Conservation (phyloP, 2,113 vertebrate genomes). For the Lasiurus cinereus region DNA sequence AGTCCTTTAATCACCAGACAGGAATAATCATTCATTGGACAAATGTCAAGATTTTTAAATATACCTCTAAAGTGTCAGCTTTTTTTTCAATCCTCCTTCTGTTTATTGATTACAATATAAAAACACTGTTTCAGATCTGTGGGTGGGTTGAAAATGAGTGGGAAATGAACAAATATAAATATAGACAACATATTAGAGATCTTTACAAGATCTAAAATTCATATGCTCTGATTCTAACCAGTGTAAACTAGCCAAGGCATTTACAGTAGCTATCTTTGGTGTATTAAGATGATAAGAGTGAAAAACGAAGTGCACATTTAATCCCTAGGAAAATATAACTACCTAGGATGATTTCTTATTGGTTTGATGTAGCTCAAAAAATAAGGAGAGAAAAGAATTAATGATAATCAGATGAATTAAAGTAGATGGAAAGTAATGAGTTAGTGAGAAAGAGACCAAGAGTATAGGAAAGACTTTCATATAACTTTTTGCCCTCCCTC, state of each 20-base stretch:
- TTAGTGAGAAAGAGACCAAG: neutral
- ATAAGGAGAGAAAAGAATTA: neutral
- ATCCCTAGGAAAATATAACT: neutral
- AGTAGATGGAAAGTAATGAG: neutral
- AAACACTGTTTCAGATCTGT: neutral
- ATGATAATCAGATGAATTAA: neutral
- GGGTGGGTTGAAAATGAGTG: neutral
- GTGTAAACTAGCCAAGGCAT: neutral
- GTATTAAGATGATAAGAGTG: neutral
- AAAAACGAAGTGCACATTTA: conserved; percentile 9
- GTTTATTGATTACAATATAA: neutral
- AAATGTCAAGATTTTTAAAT: neutral
- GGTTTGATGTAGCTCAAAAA: neutral
- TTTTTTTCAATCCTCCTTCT: neutral
- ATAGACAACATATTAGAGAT: neutral
- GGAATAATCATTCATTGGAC: neutral
- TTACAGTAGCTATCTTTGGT: neutral
- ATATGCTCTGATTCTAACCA: neutral
- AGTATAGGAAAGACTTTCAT: neutral
- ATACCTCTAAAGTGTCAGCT: neutral
- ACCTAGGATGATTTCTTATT: neutral
- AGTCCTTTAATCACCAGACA: neutral
- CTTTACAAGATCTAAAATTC: neutral
- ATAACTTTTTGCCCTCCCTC: neutral
- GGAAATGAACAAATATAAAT: neutral